A percentile compares a stretch with the other conserved stretches of the same genome.
These are phyloP conservation scores for Glyphotaelius pellucidus DNA, from an alignment of 2,888 invertebrate species.

Conservation along the genomic window DNA sequence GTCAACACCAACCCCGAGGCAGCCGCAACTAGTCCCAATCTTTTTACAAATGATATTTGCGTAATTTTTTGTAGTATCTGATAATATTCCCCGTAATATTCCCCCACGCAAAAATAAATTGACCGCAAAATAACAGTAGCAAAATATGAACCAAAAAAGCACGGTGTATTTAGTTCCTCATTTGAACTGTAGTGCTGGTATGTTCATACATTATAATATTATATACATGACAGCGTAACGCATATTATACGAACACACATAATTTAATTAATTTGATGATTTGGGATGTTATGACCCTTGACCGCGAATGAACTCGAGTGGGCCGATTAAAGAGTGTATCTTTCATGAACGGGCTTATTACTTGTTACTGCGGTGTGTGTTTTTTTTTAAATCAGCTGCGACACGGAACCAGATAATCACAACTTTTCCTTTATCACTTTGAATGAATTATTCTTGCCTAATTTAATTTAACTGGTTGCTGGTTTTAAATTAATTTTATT, in stretches of 20 bases:
- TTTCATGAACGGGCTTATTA: neutral
- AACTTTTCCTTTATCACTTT: neutral
- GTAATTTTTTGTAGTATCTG: neutral
- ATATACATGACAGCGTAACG: neutral
- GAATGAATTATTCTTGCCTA: neutral
- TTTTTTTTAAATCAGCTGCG: neutral
- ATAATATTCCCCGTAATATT: no score
- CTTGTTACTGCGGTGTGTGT: neutral
- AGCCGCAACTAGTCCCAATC: neutral
- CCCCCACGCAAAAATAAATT: no score
- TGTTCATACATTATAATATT: no score
- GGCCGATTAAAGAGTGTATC: neutral
- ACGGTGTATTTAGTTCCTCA: neutral
- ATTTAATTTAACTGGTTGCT: neutral
- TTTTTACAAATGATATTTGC: neutral
- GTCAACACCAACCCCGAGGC: no score
- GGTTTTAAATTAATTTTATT: neutral
- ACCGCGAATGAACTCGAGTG: conserved; percentile 33
- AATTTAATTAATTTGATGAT: conserved; percentile 17
- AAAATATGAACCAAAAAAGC: neutral
- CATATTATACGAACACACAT: neutral
- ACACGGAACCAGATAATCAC: neutral
- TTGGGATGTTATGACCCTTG: conserved; percentile 16
- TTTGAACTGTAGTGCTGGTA: neutral
- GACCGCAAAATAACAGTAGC: neutral